Conservation (phyloP, 2,113 vertebrate species). For the Protobothrops mucrosquamatus region DNA sequence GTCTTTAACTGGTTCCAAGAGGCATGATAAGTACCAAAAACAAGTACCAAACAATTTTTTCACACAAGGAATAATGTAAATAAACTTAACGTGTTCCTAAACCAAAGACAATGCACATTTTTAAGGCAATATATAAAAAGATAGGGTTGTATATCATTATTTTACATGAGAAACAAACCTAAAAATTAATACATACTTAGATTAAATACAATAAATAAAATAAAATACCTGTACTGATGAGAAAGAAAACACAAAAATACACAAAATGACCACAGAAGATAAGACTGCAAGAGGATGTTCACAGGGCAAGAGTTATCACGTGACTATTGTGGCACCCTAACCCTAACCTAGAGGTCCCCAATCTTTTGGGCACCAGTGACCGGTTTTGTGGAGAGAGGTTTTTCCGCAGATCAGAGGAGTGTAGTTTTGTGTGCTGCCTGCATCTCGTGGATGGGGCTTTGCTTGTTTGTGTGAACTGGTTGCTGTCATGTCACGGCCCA, state of each 20-base stretch:
- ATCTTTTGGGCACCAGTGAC: too few relatives aligned
- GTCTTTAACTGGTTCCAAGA: background rate
- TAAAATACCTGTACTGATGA: background rate
- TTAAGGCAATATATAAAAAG: background rate
- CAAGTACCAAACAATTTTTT: background rate
- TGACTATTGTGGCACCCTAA: too few relatives aligned
- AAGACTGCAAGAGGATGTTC: too few relatives aligned
- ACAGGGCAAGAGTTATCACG: too few relatives aligned
- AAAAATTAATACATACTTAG: background rate
- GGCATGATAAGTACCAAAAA: background rate
- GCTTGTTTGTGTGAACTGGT: too few relatives aligned
- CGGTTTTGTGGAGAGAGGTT: too few relatives aligned
- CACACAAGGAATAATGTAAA: background rate
- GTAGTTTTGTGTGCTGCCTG: too few relatives aligned
- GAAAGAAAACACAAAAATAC: too few relatives aligned
- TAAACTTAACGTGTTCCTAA: background rate
- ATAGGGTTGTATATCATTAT: background rate
- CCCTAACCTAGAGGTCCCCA: too few relatives aligned
- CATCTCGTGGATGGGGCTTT: too few relatives aligned
- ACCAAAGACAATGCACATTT: background rate
- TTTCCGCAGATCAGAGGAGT: fast-evolving
- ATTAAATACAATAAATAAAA: background rate
- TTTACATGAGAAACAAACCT: background rate
- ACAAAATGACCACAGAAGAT: too few relatives aligned
- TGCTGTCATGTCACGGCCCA: too few relatives aligned